Evolutionary conservation across 1,140 invertebrate species (phyloP).

Genomic region (Antheraea pernyi): DNA sequence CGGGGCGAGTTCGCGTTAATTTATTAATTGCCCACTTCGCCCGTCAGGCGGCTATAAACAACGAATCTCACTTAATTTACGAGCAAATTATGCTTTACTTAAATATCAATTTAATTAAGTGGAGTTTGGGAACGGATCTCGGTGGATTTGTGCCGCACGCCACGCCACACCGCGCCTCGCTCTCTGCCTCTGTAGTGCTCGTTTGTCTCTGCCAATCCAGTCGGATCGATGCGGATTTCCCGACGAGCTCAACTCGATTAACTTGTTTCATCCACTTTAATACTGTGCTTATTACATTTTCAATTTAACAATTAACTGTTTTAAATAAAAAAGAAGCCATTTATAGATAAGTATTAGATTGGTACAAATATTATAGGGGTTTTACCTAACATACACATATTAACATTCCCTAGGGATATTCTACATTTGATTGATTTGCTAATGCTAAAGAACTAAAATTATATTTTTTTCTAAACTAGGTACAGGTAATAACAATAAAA

Average conservation of each 20-base stretch:
- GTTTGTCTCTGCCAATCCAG: slow-evolving; percentile 67
- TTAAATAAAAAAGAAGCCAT: too few relatives aligned
- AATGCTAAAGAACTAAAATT: too few relatives aligned
- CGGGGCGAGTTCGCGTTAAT: slow-evolving; percentile 67
- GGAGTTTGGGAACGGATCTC: slow-evolving; percentile 60
- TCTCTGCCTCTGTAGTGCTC: slow-evolving; percentile 26
- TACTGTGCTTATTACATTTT: background rate
- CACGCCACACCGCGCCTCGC: too few relatives aligned
- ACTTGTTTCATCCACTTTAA: slow-evolving; percentile 25
- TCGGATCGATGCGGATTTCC: slow-evolving; percentile 45
- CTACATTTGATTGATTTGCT: too few relatives aligned
- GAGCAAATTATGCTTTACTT: slow-evolving; percentile 78
- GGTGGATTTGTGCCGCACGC: slow-evolving; percentile 46
- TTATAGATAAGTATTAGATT: too few relatives aligned
- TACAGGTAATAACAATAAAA: too few relatives aligned
- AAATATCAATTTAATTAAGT: slow-evolving; percentile 79
- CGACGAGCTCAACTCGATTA: slow-evolving; percentile 20
- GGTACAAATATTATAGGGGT: too few relatives aligned
- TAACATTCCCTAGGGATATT: too few relatives aligned
- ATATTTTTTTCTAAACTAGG: too few relatives aligned
- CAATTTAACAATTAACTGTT: background rate
- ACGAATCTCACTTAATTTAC: slow-evolving; percentile 77
- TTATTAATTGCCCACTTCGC: slow-evolving; percentile 75
- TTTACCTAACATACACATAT: too few relatives aligned
- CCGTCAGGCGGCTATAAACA: slow-evolving; percentile 73